A percentile compares a stretch with the other conserved stretches of the same genome.
These are phyloP conservation scores for Hemicrepidius hirtus DNA, from an alignment of 2,888 invertebrate species.

Conservation along the genomic window DNA sequence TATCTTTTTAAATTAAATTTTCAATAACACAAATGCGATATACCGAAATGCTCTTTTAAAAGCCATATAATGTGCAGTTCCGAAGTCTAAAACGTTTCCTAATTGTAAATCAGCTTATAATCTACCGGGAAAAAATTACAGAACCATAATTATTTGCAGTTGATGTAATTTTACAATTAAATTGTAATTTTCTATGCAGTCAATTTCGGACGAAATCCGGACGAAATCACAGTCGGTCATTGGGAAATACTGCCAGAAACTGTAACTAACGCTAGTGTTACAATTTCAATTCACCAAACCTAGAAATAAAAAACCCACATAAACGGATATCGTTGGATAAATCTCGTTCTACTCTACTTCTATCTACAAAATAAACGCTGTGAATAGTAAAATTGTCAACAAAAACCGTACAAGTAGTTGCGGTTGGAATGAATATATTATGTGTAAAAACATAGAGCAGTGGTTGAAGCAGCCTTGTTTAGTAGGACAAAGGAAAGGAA, in stretches of 20 bases:
- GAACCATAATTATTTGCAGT: not conserved
- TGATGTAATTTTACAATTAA: slow-evolving; percentile 20
- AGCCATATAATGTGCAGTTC: no score
- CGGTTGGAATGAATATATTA: slow-evolving; percentile 21
- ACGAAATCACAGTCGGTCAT: not conserved
- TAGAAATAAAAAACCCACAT: slow-evolving; percentile 3
- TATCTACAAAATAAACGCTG: not conserved
- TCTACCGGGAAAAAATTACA: slow-evolving; percentile 16
- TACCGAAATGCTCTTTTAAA: no score
- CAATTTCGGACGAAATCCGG: slow-evolving; percentile 12
- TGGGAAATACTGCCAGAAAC: not conserved
- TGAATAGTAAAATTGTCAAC: slow-evolving; percentile 18
- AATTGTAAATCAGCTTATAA: not conserved
- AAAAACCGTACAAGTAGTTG: slow-evolving; percentile 20
- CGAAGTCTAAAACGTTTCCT: no score
- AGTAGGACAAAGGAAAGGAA: slow-evolving; percentile 47
- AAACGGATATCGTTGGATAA: slow-evolving; percentile 6
- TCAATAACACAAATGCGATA: no score
- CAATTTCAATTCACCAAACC: slow-evolving; percentile 2
- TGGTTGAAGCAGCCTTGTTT: slow-evolving; percentile 31
- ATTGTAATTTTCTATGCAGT: slow-evolving; percentile 9
- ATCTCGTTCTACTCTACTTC: slow-evolving; percentile 34
- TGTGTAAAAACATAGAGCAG: not conserved
- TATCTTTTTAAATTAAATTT: no score
- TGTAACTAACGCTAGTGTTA: not conserved